Base-by-base conservation (phyloP, 35 echinoderm and acorn worm genomes). In the Amphiura filiformis region DNA sequence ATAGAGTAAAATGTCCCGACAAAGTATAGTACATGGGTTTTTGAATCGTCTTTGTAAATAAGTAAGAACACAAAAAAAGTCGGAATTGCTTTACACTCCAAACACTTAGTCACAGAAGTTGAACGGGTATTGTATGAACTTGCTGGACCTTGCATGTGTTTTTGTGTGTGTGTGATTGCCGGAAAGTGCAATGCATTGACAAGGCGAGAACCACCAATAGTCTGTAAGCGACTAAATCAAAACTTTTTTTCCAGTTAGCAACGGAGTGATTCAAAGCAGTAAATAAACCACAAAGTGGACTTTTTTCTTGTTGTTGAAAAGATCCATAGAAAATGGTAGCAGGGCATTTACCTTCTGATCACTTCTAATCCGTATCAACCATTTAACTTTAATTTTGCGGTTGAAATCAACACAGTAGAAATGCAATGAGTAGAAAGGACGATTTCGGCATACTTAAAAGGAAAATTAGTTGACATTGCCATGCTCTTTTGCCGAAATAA, bases 361-460 rank as follows among this genome's bases (percentile, higher is more conserved):
- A n/a, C 26, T 18, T 11, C 11, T 70, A 70, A 70, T 70, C 61
- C 61, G 61, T 70, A 70, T 70, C 61, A 70, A 70, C 61, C 61
- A 70, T 70, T 70, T 70, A 70, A 70, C 61, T 70, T 70, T 70
- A 70, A 70, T 70, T 70, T 70, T 70, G 61, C 61, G 61, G 61
- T 70, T 70, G 61, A 30, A 70, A 70, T 70, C 7, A 70, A 70
- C 61, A 70, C 61, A 30, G 61, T 70, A n/a, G 15, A 30, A 70
- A 70, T 18, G 28, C 17, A 70, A 23, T n/a, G 61, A 70, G 61
- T 2, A 70, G 28, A 70, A 70, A 70, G 7, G 61, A 70, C 28
- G 15, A 70, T 70, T 70, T 70, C 61, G 61, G 61, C 61, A 70
- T 23, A 18, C 61, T n/a, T n/a, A 70, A 70, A 70, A 70, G 61